Base-by-base conservation (phyloP, 2,113 vertebrate species). In the Mola mola region DNA sequence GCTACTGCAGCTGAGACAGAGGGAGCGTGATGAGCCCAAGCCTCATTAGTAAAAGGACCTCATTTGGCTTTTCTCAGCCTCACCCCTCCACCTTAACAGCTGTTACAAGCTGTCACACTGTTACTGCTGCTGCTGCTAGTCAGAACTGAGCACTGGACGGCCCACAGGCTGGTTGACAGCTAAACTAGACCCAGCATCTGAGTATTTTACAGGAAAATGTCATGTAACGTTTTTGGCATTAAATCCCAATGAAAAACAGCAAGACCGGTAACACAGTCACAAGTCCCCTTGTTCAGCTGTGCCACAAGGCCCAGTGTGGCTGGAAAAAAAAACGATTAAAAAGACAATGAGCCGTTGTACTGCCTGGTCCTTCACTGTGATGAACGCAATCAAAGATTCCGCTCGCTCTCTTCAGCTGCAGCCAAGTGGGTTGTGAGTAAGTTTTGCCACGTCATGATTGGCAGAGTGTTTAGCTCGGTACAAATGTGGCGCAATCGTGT, bases 61-160 rank as follows among this genome's bases (percentile, higher is more conserved):
- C 61, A 76, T 82, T 85, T 87, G 72, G 75, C 55, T 80, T 83
- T 77, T 62, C 63, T 52, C 61, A 57, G 64, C 26, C 56, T 87
- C 66, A 83, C 81, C 84, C 81, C 78, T 75, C 73, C 71, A 82
- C 83, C 81, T 83, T 70, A 78, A 80, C 84, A 88, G 81, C 83
- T 83, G 81, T 70, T 87, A 57, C 48, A 43, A 31, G 48, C 66
- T 80, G 76, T 81, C 75, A 59, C 61, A 58, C 38, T 66, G 33
- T 41, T 33, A 16, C 40, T 51, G 52, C 40, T 53, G 43, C 22
- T 53, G 58, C 17, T 46, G 43, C 58, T 59, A 4, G 19, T 37
- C 67, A 53, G 53, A 41, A 25, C 17, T 9, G 40, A 47, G 66
- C 47, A 10, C 53, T 36, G 49, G 36, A 48, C 52, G 43, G 57